Percentiles rank a stretch among this genome's conserved stretches.
Evolutionary conservation across 2,797 vertebrate genomes (phyloP).

Genomic region (Chaetodon trifasciatus): DNA sequence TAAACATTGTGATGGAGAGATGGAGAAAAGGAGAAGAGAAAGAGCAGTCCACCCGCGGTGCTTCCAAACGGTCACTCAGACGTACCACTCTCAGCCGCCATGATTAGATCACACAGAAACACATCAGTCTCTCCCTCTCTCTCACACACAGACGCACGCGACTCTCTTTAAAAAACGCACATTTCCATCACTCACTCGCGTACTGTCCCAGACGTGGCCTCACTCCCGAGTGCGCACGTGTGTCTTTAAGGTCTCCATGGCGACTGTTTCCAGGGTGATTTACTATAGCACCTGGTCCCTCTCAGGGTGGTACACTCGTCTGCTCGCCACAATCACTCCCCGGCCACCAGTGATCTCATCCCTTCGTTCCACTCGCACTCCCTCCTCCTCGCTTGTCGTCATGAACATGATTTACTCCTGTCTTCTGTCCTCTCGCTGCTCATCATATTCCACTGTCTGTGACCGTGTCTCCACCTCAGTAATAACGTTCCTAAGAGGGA

Average conservation of each 20-base stretch:
- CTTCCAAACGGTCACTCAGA: constrained; percentile 50
- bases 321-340: constrained; percentile 71
- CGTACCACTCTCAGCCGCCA: constrained; percentile 58
- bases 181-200: constrained; percentile 38
- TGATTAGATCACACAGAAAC: constrained; percentile 67
- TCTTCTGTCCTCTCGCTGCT: constrained; percentile 48
- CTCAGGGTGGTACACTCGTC: constrained; percentile 78
- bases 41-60: constrained; percentile 48
- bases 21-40: constrained; percentile 1
- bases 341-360: constrained; percentile 80
- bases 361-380: constrained; percentile 37
- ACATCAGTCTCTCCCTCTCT: constrained; percentile 42
- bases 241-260: constrained; percentile 83
- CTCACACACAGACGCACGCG: constrained; percentile 3
- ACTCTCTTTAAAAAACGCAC: constrained; percentile 27
- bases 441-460: constrained; percentile 37
- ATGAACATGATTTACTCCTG: constrained; percentile 44
- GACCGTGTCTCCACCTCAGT: constrained; percentile 28
- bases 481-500: background rate
- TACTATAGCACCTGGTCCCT: constrained; percentile 83
- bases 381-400: constrained; percentile 32
- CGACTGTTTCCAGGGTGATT: constrained; percentile 83
- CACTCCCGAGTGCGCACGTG: constrained; percentile 35
- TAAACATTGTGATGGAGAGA: constrained; percentile 15
- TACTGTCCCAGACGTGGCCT: constrained; percentile 15